Evolutionary conservation across 2,113 vertebrate genomes (phyloP), one percentile per base, ranked within the genome.

Genomic region (Willisornis vidua): DNA sequence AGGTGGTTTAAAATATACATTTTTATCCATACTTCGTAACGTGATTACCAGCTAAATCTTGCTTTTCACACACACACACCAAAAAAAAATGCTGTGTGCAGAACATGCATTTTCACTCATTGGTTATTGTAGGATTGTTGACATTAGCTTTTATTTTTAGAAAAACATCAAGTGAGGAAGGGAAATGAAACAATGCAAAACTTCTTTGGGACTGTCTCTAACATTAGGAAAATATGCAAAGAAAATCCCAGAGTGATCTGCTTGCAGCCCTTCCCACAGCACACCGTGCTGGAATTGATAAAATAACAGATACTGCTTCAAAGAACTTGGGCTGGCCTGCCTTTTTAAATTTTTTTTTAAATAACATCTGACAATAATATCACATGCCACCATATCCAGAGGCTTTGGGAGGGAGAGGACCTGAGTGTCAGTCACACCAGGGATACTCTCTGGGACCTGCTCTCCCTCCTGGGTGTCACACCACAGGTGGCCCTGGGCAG

Each of bases 131-230:
- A 73, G 37, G 22, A 33, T 45, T 94, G 88, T 65, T 94, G 68
- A 77, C 79, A 81, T 87, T 88, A 86, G 58, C 25, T 91, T 83
- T 90, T 72, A 71, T 86, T 92, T 86, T 68, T 49, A 87, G 90
- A 46, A 63, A 81, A 84, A 48, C 28, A 90, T 4, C 19, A 78
- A 90, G 72, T 3, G 14, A 70, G 43, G 80, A 90, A 39, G 76
- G 80, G 80, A 92, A 96, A 87, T 3, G 37, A 90, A 94, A 95
- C 86, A 94, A 93, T 76, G 88, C 10, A 0, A 46, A 26, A 39
- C 41, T 58, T 54, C 61, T 96, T 72, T 58, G 76, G 74, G 54
- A 84, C 14, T 0, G 3, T 54, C 57, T 81, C 76, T 54, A 90
- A 52, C 66, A 26, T 11, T 5, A 68, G 61, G 76, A 89, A 94